Evolutionary conservation across 92 coral and sea anemone species (phyloP), one percentile per base, ranked within the genome.

Genomic region (Zoanthus sociatus): DNA sequence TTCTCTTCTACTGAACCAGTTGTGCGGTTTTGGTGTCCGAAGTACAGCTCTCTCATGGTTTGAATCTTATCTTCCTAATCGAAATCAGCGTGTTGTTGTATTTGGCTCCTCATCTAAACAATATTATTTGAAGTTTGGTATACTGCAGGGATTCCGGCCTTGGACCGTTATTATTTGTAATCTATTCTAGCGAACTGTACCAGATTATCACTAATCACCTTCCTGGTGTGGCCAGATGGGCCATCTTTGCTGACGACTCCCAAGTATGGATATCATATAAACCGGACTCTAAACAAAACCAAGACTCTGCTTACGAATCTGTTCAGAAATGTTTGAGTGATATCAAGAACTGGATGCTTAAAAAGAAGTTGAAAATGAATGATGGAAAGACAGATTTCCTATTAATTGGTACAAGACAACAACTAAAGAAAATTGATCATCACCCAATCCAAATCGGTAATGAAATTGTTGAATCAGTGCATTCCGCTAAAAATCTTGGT

Each of bases 251-350:
- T 37, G 64, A 56, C 64, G 64, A 56, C n/a, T 56, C n/a, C 21
- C 7, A 37, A 37, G 3, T 37, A 37, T 37, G 42, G 42, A 37
- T 37, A 37, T 37, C 42, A 37, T 37, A 37, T 64, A 64, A 64
- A 64, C 30, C 70, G 6, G 70, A 64, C 70, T 64, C 72, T n/a
- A 20, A 67, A 5, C 42, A 61, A 67, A 67, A 67, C n/a, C 72
- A 67, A 67, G 72, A 67, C 32, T n/a, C 32, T n/a, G 72, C 72
- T 18, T 67, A 67, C 72, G 72, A 67, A 20, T n/a, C 72, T 67
- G 72, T 67, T 67, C 37, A 67, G 42, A 37, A 37, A 37, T 37
- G 42, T 37, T 37, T 37, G 4, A 37, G 42, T 37, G 42, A 37
- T 4, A 56, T 56, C 17, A 56, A 56, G 63, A 56, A 56, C 4